Evolutionary conservation across 2,113 vertebrate genomes (phyloP).

Genomic region (Bos javanicus): DNA sequence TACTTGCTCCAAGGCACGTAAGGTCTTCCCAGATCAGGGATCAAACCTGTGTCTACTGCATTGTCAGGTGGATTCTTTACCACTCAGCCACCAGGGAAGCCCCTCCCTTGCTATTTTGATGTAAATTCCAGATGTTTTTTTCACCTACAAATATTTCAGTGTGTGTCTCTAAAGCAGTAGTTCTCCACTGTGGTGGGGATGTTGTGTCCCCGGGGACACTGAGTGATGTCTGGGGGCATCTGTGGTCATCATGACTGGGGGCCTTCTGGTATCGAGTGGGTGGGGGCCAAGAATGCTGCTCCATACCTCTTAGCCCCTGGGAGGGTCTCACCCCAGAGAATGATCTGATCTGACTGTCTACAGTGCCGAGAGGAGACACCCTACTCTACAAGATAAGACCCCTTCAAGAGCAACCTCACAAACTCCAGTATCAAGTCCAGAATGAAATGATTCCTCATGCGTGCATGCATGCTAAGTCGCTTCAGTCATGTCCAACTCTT

Average conservation of each 20-base stretch:
- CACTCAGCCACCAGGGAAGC: background rate
- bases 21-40: background rate
- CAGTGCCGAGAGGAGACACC: background rate
- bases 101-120: background rate
- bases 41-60: background rate
- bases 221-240: background rate
- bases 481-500: background rate
- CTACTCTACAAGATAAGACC: background rate
- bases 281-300: background rate
- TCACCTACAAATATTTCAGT: background rate
- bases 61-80: background rate
- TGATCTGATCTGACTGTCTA: background rate
- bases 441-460: background rate
- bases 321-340: background rate
- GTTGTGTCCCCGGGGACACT: background rate
- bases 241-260: background rate
- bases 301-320: fast-evolving
- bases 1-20: background rate
- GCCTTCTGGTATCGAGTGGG: background rate
- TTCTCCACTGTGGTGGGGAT: background rate
- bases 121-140: background rate
- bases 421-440: background rate
- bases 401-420: background rate
- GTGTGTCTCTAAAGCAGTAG: background rate
- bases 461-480: fast-evolving